Evolutionary conservation across 2,888 invertebrate genomes (phyloP).

Genomic region (Acleris laterana): DNA sequence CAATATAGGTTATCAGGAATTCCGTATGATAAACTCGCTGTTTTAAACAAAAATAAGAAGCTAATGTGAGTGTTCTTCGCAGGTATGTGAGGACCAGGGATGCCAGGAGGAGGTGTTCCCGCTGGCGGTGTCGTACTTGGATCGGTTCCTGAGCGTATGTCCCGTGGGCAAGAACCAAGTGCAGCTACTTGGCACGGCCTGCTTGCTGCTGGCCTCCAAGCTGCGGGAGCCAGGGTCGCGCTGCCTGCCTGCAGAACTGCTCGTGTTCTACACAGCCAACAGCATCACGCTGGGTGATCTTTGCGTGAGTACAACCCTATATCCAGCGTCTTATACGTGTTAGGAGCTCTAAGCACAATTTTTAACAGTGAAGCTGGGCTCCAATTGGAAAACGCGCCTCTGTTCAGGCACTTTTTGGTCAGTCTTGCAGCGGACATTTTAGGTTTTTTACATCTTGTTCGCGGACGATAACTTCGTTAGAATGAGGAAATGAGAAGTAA

Average conservation of each 20-base stretch:
- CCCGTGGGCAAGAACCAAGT: slow-evolving; percentile 93
- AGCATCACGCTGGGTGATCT: slow-evolving; percentile 94
- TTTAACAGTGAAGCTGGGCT: background rate
- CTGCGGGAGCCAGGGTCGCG: slow-evolving; percentile 91
- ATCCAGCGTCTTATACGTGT: slow-evolving; percentile 11
- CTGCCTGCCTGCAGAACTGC: slow-evolving; percentile 90
- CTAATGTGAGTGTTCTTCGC: slow-evolving; percentile 54
- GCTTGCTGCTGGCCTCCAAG: slow-evolving; percentile 96
- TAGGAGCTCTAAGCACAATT: background rate
- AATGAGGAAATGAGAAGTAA: slow-evolving; percentile 48
- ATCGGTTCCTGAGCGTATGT: slow-evolving; percentile 94
- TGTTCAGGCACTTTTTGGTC: background rate
- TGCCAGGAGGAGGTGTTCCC: slow-evolving; percentile 97
- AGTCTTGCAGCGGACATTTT: background rate
- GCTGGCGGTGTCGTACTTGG: slow-evolving; percentile 96
- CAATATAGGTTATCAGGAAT: slow-evolving; percentile 81
- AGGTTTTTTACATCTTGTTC: background rate
- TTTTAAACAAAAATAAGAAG: slow-evolving; percentile 35
- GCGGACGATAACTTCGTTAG: background rate
- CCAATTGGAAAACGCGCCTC: background rate
- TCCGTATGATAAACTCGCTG: slow-evolving; percentile 69
- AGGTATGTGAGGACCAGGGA: slow-evolving; percentile 97
- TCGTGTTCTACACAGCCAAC: slow-evolving; percentile 97
- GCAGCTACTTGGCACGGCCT: slow-evolving; percentile 96
- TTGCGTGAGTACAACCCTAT: slow-evolving; percentile 88